Evolutionary conservation across 2,113 vertebrate species (phyloP), one percentile per base, ranked within the genome.

Genomic region (Chaetodon auriga): DNA sequence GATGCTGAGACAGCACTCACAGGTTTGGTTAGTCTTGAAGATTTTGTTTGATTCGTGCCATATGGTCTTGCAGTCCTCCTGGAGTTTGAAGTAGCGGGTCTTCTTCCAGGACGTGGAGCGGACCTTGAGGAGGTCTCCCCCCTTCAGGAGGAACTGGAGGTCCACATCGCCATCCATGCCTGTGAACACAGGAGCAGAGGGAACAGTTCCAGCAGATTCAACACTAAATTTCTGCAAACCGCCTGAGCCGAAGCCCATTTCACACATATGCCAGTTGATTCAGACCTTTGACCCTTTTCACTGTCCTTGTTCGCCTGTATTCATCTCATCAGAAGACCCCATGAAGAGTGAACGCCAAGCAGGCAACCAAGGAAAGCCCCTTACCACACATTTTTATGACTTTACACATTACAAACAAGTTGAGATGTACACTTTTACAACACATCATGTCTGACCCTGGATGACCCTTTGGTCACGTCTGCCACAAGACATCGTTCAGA

Each of bases 61-160:
- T 90, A 99, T 94, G n/a, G 98, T 99, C 91, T 96, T 97, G 91
- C 98, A 99, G 95, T 99, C 98, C 13, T 99, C 98, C 90, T 97
- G 97, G 10, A 99, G 93, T 89, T 96, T 98, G 81, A 96, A 98
- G 92, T 95, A 97, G 11, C 98, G 89, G 4, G 94, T 95, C 83
- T 96, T 97, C 83, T 96, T 97, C 98, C 98, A 99, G 4, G 96
- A 96, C 13, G 69, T 46, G 1, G 98, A 99, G 68, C 96, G 97
- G 21, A 99, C 96, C 90, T 99, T 99, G 7, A 97, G 93, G 45
- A 99, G 96, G 18, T 97, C 96, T 72, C 97, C 94, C 9, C 98
- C 98, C n/a, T 93, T 94, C 86, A 99, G 92, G 62, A 99, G 95
- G 76, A 97, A 97, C 92, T 96, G 96, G 51, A 99, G 93, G 75